Base-by-base conservation (phyloP, 2,888 invertebrate genomes). In the Drosophila atripex region DNA sequence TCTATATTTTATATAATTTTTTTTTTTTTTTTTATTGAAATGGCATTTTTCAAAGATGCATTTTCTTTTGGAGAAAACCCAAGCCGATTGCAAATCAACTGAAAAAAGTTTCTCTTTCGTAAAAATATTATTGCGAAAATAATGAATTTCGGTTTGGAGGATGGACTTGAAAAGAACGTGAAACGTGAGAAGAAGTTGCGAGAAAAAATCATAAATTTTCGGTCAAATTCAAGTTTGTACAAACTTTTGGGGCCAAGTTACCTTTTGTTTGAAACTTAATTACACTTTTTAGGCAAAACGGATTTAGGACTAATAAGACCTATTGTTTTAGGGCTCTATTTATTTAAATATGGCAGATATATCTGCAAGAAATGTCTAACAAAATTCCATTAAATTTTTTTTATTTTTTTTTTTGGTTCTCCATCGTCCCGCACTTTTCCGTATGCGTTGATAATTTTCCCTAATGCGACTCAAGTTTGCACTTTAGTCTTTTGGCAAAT, bases 121-220 rank as follows among this genome's bases (percentile, higher is more conserved):
- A 52, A 79, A 86, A 86, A 86, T 80, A 86, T 86, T 80, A 82
- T 85, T 82, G 77, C 86, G 71, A 82, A 75, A 73, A 85, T 85
- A 85, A 85, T 76, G 70, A 80, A 78, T 70, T 75, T 23, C 18
- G 35, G 14, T 35, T 6, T 2, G 2, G 7, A n/a, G n/a, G 7
- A 7, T 14, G 35, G n/a, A 35, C 35, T 7, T 35, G 35, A 35
- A 32, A n/a, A 6, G 35, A 2, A 28, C 28, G 9, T 28, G 28
- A 9, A 9, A 35, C 35, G n/a, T n/a, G 35, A n/a, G 28, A 28
- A 9, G 28, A 28, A 28, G 28, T 28, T 28, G 28, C 28, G 0
- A 9, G 3, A 28, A 28, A 28, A 28, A 28, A 9, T 28, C 28
- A 28, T 28, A 28, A 28, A 28, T 8, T 28, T 2, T 3, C 3